Evolutionary conservation across 2,797 vertebrate genomes (phyloP).

Genomic region (Sylvia borin): DNA sequence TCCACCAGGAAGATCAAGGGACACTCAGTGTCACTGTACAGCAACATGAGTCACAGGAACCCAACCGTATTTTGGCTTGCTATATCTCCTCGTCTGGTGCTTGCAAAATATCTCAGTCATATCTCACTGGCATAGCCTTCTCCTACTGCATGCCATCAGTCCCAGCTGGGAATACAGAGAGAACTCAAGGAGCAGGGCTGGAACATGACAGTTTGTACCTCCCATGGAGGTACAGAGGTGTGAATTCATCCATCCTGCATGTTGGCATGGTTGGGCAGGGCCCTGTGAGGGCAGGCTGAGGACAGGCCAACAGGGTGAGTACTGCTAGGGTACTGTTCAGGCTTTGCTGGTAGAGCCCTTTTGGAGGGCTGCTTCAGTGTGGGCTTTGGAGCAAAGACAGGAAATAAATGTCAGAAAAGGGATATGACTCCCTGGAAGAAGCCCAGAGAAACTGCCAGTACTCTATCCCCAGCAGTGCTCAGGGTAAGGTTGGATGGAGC

Average conservation of each 20-base stretch:
- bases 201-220: fast-evolving
- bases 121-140: background rate
- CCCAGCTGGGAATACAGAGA: background rate
- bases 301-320: background rate
- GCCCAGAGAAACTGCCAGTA: too few relatives aligned
- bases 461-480: too few relatives aligned
- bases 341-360: background rate
- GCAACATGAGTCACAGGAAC: background rate
- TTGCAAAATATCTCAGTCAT: background rate
- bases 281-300: background rate
- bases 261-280: background rate
- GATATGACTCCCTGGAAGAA: background rate
- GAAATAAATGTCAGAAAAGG: background rate
- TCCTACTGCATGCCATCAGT: background rate
- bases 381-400: background rate
- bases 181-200: background rate
- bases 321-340: background rate
- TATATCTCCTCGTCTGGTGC: background rate
- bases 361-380: background rate
- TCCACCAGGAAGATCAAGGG: background rate
- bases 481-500: background rate
- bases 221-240: fast-evolving
- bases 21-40: background rate
- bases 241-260: fast-evolving
- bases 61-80: fast-evolving